These are phyloP conservation scores for Sylvietta virens DNA, from an alignment of 2,113 vertebrate species.

Conservation along the genomic window DNA sequence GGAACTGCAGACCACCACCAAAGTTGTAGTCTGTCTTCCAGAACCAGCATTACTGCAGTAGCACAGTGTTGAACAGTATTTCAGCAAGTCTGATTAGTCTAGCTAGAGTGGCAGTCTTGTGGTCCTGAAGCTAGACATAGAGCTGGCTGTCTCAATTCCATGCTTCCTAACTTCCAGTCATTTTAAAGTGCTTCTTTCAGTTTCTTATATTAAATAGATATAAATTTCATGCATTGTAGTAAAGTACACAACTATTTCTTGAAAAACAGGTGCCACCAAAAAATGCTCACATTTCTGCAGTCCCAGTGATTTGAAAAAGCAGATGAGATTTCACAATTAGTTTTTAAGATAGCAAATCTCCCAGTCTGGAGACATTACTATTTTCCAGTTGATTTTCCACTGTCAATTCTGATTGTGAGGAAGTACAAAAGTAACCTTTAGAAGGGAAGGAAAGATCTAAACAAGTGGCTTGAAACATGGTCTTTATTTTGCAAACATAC, in stretches of 20 bases:
- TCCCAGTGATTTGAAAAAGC: background rate
- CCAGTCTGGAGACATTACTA: background rate
- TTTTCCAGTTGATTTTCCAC: background rate
- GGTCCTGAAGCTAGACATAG: background rate
- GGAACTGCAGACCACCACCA: background rate
- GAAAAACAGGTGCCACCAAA: background rate
- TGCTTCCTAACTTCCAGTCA: background rate
- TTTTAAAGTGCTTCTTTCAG: background rate
- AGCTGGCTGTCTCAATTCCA: background rate
- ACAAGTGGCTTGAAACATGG: background rate
- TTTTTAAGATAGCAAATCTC: background rate
- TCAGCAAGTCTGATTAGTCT: background rate
- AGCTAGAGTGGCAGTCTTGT: background rate
- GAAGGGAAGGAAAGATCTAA: background rate
- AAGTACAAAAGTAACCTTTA: background rate
- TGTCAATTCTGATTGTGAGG: background rate
- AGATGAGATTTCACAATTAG: background rate
- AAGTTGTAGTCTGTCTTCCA: background rate
- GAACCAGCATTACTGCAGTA: background rate
- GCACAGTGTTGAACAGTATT: background rate
- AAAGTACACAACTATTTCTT: background rate
- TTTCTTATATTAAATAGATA: background rate
- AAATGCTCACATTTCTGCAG: background rate
- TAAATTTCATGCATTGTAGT: background rate
- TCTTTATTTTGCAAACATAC: background rate